These are phyloP conservation scores for Drosophila bocki DNA, from an alignment of 1,140 invertebrate genomes.

Conservation along the genomic window DNA sequence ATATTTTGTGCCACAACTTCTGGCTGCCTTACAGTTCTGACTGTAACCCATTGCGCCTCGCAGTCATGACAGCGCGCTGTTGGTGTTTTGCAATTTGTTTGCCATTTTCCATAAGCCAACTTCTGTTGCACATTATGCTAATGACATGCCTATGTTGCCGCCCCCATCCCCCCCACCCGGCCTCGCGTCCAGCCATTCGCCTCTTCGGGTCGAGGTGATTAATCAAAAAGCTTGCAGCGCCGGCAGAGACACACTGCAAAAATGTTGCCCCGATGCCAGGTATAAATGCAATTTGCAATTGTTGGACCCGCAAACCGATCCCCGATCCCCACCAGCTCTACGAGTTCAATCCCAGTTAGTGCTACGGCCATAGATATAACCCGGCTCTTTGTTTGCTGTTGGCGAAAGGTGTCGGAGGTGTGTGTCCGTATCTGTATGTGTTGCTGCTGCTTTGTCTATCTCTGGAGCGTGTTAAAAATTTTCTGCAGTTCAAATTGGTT, in stretches of 20 bases:
- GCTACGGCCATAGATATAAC: conserved; percentile 13
- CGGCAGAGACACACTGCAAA: conserved; percentile 40
- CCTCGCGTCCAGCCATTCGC: conserved; percentile 12
- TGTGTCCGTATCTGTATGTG: conserved; percentile 10
- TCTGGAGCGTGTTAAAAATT: conserved; percentile 42
- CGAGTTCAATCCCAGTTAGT: conserved; percentile 15
- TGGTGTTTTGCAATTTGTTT: conserved; percentile 75
- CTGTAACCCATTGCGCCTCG: background rate
- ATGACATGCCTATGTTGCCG: conserved; percentile 60
- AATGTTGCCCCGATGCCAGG: conserved; percentile 59
- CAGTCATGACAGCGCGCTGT: conserved; percentile 50
- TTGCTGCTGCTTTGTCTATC: background rate
- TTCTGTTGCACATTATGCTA: conserved; percentile 81
- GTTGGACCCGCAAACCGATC: conserved; percentile 17
- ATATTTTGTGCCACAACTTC: background rate
- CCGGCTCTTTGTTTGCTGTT: conserved; percentile 55
- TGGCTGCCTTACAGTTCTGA: background rate
- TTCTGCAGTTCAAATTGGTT: conserved; percentile 7
- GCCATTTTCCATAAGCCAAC: conserved; percentile 70
- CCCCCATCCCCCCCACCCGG: conserved; percentile 18
- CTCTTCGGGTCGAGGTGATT: conserved; percentile 65
- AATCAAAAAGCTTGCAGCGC: conserved; percentile 60
- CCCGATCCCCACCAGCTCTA: conserved; percentile 1
- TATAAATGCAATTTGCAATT: conserved; percentile 62
- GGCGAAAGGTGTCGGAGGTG: conserved; percentile 66